Evolutionary conservation across 2,113 vertebrate species (phyloP).

Genomic region (Gambusia affinis): DNA sequence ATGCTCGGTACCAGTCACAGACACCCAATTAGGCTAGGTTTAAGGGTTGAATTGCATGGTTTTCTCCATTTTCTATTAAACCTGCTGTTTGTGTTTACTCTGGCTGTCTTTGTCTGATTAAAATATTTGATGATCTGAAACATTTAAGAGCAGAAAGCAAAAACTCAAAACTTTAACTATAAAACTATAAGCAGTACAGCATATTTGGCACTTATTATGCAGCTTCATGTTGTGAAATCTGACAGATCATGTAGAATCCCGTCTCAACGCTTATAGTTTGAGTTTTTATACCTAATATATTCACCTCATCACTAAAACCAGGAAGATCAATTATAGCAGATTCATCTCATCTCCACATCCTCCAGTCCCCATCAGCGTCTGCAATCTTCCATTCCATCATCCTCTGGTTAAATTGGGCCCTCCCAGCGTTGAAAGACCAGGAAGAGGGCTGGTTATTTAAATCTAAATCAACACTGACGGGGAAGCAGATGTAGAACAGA

Average conservation of each 20-base stretch:
- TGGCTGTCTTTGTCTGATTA: not conserved
- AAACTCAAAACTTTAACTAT: not conserved
- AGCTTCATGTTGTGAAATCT: constrained; percentile 14
- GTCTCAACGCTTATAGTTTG: not conserved
- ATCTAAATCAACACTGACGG: constrained; percentile 71
- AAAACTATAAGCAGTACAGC: not conserved
- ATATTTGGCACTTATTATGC: not conserved
- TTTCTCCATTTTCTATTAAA: too few species aligned
- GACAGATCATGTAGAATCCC: constrained; percentile 5
- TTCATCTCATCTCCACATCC: constrained; percentile 59
- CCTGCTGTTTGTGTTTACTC: too few species aligned
- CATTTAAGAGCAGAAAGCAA: not conserved
- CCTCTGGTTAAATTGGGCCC: constrained; percentile 52
- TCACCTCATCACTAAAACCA: constrained; percentile 33
- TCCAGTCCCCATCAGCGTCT: constrained; percentile 34
- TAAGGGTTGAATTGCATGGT: too few species aligned
- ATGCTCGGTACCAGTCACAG: too few species aligned
- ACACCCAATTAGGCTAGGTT: too few species aligned
- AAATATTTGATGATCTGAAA: not conserved
- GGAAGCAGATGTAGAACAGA: constrained; percentile 63
- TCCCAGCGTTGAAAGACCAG: constrained; percentile 44
- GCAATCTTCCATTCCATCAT: constrained; percentile 42
- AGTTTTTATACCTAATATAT: constrained; percentile 36
- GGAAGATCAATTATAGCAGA: constrained; percentile 59
- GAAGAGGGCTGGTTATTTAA: constrained; percentile 64